Conservation (phyloP, 2,113 vertebrate species). For the Sceloporus undulatus region DNA sequence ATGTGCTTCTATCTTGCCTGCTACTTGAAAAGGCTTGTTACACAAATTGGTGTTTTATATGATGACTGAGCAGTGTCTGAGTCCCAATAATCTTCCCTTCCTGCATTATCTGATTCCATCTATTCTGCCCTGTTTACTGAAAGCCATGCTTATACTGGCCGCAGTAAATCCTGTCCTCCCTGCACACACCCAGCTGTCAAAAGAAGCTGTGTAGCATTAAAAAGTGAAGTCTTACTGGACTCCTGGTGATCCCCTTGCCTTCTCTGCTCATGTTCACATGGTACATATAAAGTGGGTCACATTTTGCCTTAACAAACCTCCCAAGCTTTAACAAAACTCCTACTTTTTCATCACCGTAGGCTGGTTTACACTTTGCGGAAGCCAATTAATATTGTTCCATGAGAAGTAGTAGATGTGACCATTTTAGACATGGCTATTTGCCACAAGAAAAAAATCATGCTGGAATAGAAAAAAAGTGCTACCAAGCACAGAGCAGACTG, state of each 20-base stretch:
- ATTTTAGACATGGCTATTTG: background rate
- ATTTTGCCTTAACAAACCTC: background rate
- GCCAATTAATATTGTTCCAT: background rate
- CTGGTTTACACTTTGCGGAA: background rate
- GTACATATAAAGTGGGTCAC: background rate
- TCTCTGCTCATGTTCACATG: background rate
- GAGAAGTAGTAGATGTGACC: background rate
- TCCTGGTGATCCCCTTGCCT: background rate
- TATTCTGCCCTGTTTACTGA: slow-evolving; percentile 58
- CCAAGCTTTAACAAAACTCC: background rate
- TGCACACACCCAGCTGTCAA: too few relatives aligned
- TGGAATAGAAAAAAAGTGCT: background rate
- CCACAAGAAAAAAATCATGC: background rate
- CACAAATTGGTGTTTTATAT: slow-evolving; percentile 69
- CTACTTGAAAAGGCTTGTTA: slow-evolving; percentile 69
- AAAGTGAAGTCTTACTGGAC: slow-evolving; percentile 41
- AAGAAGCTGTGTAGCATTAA: slow-evolving; percentile 17
- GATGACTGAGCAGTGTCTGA: slow-evolving; percentile 68
- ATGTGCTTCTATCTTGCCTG: slow-evolving; percentile 63
- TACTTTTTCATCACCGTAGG: background rate
- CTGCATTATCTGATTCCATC: slow-evolving; percentile 62
- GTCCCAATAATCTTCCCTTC: slow-evolving; percentile 36
- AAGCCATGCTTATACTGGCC: slow-evolving; percentile 24
- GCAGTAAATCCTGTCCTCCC: background rate
- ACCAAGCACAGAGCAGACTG: background rate